Evolutionary conservation across 2,113 vertebrate genomes (phyloP).

Genomic region (Lichenostomus cassidix): DNA sequence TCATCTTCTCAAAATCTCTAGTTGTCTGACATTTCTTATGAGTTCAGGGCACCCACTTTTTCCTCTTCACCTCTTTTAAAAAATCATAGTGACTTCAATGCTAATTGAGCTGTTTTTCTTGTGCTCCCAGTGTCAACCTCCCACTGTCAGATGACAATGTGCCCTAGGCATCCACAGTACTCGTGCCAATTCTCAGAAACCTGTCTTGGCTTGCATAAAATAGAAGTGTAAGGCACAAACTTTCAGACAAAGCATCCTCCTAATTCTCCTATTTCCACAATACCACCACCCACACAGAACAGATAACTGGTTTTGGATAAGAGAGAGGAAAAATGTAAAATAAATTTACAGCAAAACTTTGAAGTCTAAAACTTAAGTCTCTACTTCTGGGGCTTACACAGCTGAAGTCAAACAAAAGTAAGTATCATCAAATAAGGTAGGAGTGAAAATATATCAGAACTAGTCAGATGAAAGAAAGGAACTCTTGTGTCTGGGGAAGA

Average conservation of each 20-base stretch:
- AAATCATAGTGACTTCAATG: not conserved
- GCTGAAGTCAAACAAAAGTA: not conserved
- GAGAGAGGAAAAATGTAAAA: not conserved
- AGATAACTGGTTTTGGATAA: not conserved
- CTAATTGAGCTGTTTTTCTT: not conserved
- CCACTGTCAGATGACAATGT: accelerated
- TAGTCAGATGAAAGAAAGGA: not conserved
- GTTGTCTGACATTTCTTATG: not conserved
- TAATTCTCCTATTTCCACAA: not conserved
- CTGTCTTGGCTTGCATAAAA: accelerated
- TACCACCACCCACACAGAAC: not conserved
- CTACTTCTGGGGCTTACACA: not conserved
- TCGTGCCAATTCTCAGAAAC: not conserved
- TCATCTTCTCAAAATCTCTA: not conserved
- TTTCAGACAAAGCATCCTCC: not conserved
- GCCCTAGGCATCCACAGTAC: not conserved
- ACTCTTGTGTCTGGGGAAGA: not conserved
- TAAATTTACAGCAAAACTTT: not conserved
- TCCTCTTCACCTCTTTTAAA: not conserved
- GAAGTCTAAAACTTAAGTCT: not conserved
- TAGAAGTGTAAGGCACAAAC: not conserved
- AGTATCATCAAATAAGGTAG: not conserved
- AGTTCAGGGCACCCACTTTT: not conserved
- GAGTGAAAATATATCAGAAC: not conserved
- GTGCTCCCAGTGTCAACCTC: not conserved